Percentiles rank a stretch among this genome's conserved stretches.
These are phyloP conservation scores for rabbit (Oryctolagus cuniculus) DNA, from an alignment of 2,113 vertebrate genomes.

Conservation along the genomic window DNA sequence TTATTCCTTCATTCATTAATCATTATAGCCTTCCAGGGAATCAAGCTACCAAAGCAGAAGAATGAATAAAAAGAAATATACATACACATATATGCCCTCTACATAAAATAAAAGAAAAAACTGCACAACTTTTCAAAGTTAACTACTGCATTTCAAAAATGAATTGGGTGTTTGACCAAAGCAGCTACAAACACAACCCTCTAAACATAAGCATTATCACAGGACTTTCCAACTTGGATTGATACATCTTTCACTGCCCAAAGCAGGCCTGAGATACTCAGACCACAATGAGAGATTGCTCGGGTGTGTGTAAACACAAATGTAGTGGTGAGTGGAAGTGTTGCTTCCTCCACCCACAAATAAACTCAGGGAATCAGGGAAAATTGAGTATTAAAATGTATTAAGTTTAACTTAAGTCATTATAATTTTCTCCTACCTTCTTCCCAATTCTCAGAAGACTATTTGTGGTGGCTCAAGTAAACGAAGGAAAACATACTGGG, in stretches of 20 bases:
- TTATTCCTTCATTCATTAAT: neutral
- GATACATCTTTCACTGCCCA: conserved; percentile 72
- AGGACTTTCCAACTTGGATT: conserved; percentile 62
- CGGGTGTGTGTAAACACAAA: conserved; percentile 65
- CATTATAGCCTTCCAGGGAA: neutral
- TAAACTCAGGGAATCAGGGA: conserved; percentile 49
- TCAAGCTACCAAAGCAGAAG: neutral
- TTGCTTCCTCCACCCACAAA: conserved; percentile 40
- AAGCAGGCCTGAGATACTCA: conserved; percentile 63
- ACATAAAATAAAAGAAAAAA: neutral
- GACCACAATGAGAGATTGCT: conserved; percentile 65
- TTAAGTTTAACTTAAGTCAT: conserved; percentile 82
- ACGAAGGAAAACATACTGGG: conserved; percentile 71
- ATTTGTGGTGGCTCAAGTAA: conserved; percentile 82
- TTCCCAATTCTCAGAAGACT: conserved; percentile 65
- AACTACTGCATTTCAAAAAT: conserved; percentile 61
- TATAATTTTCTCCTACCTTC: conserved; percentile 76
- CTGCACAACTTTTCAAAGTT: neutral
- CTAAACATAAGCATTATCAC: conserved; percentile 45
- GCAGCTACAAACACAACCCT: conserved; percentile 57
- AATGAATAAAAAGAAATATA: conserved; percentile 17
- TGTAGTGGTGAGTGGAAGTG: neutral
- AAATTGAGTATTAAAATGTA: conserved; percentile 64
- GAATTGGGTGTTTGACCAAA: conserved; percentile 47
- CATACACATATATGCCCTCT: neutral